Evolutionary conservation across 92 coral and sea anemone genomes (phyloP).

Genomic region (Porites cylindrica): DNA sequence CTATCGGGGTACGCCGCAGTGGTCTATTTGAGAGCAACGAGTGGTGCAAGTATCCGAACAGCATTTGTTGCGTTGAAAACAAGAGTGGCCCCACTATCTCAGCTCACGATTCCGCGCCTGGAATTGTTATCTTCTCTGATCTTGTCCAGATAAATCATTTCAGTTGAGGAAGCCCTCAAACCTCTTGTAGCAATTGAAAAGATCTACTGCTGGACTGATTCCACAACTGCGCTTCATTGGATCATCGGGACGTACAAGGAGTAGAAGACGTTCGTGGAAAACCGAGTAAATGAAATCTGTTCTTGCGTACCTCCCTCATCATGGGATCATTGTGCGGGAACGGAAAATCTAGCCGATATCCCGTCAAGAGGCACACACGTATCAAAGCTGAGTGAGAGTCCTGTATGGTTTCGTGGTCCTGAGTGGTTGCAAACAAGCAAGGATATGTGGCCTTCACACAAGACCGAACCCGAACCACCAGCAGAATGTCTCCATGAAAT

Average conservation of each 20-base stretch:
- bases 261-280: conserved; percentile 66
- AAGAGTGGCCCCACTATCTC: conserved; percentile 52
- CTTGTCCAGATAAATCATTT: conserved; percentile 37
- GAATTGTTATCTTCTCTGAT: conserved; percentile 52
- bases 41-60: neutral
- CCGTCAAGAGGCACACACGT: neutral
- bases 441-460: conserved; percentile 8
- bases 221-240: conserved; percentile 56
- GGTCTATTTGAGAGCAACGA: neutral
- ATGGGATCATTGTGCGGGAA: conserved; percentile 68
- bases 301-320: conserved; percentile 31
- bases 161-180: neutral
- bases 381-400: conserved; percentile 13
- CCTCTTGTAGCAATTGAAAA: neutral
- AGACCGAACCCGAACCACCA: conserved; percentile 2
- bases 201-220: conserved; percentile 50
- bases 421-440: conserved; percentile 30
- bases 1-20: conserved; percentile 35
- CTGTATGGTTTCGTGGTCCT: conserved; percentile 58
- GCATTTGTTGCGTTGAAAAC: conserved; percentile 47
- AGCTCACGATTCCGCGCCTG: conserved; percentile 55
- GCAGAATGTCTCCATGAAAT: conserved; percentile 19
- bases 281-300: conserved; percentile 53
- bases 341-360: conserved; percentile 52
- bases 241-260: conserved; percentile 34